phyloP scores from a whole-genome alignment of 2,797 vertebrate species.

The Acrocephalus scirpaceus region DNA sequence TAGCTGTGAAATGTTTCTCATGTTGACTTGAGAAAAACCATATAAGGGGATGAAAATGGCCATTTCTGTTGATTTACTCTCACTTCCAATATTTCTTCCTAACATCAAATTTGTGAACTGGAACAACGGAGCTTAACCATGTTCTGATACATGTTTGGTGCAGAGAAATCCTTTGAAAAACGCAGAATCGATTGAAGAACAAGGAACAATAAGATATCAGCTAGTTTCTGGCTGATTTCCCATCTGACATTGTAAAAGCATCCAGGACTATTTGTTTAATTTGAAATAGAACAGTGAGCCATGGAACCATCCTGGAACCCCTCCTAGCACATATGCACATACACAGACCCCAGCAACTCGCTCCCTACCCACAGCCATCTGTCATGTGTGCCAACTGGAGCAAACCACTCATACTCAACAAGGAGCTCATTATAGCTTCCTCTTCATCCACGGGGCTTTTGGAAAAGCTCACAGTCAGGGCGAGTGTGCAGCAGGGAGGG shows the following conservation, averaged over 20 bases:
- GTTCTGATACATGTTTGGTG: neutral
- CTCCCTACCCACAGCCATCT: constrained; percentile 62
- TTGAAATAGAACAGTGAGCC: constrained; percentile 26
- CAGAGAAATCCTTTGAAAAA: constrained; percentile 39
- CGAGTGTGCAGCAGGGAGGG: neutral
- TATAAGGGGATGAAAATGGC: constrained; percentile 30
- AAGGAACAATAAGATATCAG: constrained; percentile 40
- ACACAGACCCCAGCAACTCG: constrained; percentile 33
- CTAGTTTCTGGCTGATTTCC: constrained; percentile 55
- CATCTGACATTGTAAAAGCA: constrained; percentile 48
- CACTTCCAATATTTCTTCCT: neutral
- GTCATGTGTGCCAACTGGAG: constrained; percentile 45
- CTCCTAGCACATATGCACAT: constrained; percentile 51
- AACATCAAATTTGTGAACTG: constrained; percentile 22
- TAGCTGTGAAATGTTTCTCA: constrained; percentile 43
- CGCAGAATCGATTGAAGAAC: constrained; percentile 28
- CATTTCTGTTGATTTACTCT: constrained; percentile 42
- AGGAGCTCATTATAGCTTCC: constrained; percentile 41
- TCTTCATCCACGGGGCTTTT: neutral
- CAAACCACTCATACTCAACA: constrained; percentile 44
- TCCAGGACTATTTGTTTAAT: constrained; percentile 43
- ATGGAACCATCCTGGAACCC: constrained; percentile 28
- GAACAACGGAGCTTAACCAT: neutral
- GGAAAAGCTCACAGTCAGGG: neutral
- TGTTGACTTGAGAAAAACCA: neutral